Percentiles rank a stretch among this genome's conserved stretches.
Conservation (phyloP, 2,797 vertebrate species). For the Neomorphus geoffroyi region DNA sequence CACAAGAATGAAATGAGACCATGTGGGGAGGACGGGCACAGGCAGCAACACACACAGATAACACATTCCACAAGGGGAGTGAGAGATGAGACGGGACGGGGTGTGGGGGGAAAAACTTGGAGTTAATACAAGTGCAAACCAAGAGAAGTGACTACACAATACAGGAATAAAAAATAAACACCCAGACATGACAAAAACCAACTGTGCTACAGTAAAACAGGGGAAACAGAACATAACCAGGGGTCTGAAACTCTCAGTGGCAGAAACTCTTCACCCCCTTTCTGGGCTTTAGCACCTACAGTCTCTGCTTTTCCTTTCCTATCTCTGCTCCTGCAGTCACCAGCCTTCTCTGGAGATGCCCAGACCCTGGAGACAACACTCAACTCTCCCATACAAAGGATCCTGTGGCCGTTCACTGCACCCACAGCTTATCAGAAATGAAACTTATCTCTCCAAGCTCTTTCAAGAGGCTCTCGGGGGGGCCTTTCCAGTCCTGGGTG, state of each 20-base stretch:
- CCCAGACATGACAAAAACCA: conserved; percentile 69
- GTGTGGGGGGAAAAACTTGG: conserved; percentile 69
- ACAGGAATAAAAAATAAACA: conserved; percentile 70
- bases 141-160: conserved; percentile 78
- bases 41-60: conserved; percentile 82
- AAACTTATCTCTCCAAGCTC: conserved; percentile 3
- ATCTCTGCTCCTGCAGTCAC: background rate
- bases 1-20: conserved; percentile 85
- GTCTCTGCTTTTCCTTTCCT: background rate
- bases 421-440: conserved; percentile 15
- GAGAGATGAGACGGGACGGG: conserved; percentile 78
- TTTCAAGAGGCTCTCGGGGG: background rate
- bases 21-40: conserved; percentile 79
- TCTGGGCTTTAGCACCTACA: background rate
- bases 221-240: background rate
- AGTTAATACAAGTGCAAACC: conserved; percentile 81
- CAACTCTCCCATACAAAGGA: background rate
- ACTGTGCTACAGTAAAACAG: background rate
- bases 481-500: background rate
- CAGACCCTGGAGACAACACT: fast-evolving
- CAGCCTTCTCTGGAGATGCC: background rate
- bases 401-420: background rate
- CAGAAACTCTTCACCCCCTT: background rate
- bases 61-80: conserved; percentile 77
- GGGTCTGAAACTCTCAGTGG: background rate